Conservation (phyloP, 2,888 invertebrate genomes). For the Pyrrhosoma nymphula region DNA sequence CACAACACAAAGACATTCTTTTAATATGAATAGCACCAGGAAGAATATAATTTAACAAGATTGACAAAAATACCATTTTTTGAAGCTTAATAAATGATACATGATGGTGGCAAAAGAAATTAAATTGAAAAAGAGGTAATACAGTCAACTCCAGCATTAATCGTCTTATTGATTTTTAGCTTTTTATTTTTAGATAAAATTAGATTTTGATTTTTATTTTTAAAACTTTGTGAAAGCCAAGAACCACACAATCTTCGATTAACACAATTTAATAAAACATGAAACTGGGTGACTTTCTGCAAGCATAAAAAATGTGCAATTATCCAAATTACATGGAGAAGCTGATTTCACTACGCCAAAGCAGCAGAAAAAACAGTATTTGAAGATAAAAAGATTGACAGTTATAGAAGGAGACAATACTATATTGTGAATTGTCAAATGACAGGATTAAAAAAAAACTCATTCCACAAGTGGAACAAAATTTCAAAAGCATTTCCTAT, state of each 20-base stretch:
- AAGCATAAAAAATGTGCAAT: conserved; percentile 41
- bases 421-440: not conserved
- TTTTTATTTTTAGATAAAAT: not conserved
- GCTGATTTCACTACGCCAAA: conserved; percentile 15
- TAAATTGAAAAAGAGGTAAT: not conserved
- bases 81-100: not conserved
- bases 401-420: conserved; percentile 52
- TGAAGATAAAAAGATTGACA: conserved; percentile 52
- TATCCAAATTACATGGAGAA: not conserved
- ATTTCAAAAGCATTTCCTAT: not conserved
- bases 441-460: not conserved
- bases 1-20: too few species aligned
- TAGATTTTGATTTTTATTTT: too few species aligned
- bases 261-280: not conserved
- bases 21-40: too few species aligned
- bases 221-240: not conserved
- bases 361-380: conserved; percentile 23
- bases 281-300: not conserved
- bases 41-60: not conserved
- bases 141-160: not conserved
- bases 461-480: not conserved
- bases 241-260: not conserved
- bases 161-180: not conserved
- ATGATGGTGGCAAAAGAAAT: not conserved
- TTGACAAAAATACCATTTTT: not conserved